Evolutionary conservation across 1,140 invertebrate genomes (phyloP), one percentile per base, ranked within the genome.

Genomic region (Cydia strobilella): DNA sequence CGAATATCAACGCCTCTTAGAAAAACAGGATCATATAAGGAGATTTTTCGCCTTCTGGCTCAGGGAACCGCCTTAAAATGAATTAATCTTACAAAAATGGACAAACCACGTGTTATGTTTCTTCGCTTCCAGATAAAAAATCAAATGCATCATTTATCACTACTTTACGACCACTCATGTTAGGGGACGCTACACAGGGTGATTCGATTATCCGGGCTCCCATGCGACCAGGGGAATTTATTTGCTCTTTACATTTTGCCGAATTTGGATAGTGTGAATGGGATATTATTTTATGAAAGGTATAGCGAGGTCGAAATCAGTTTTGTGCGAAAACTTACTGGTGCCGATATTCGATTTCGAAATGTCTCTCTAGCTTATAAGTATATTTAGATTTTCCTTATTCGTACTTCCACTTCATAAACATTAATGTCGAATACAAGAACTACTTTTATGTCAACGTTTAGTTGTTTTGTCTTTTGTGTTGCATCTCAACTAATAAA

Each of bases 141-240:
- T 69, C 65, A 69, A 69, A 69, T 18, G 18, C 31, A 20, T n/a
- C 13, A 39, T 35, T 69, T 35, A 69, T 69, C 27, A 69, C 12
- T 69, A 18, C 31, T 66, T 66, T 66, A 66, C 27, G 63, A 20
- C 65, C 6, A 69, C 65, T 69, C 65, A 42, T 69, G 65, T 69
- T 69, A 69, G 65, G 65, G 65, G 65, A 35, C 27, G 3, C 27
- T 66, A 66, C 23, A 27, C 31, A 69, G 65, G 65, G 65, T 69
- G 65, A 69, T 69, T 69, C 65, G 65, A 69, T 69, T 69, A 69
- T 69, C n/a, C 15, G 15, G 31, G 31, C 65, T 42, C 65, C 65
- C 65, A 42, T 69, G 27, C 65, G 65, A 69, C 65, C 42, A 69
- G 65, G 65, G 65, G 65, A 69, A 69, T 69, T 69, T 69, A 69